These are phyloP conservation scores for Bagarius yarrelli DNA, from an alignment of 2,113 vertebrate species.

Conservation along the genomic window DNA sequence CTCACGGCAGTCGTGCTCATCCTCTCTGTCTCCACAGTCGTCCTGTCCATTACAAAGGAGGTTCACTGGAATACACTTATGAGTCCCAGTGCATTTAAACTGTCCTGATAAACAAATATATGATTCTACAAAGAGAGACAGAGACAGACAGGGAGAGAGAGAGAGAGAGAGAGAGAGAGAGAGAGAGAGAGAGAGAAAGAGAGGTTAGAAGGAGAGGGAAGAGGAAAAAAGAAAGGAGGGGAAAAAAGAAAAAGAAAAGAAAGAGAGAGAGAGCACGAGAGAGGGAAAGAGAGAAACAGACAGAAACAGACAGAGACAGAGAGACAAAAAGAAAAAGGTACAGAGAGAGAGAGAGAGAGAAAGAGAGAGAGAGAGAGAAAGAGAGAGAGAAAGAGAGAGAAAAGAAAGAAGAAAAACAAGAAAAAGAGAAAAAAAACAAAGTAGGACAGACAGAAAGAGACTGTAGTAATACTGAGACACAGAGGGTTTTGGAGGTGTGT, in stretches of 20 bases:
- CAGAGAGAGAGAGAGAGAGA: background rate
- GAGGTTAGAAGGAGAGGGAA: slow-evolving; percentile 21
- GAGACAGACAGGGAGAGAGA: slow-evolving; percentile 16
- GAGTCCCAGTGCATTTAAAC: slow-evolving; percentile 91
- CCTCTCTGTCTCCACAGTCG: slow-evolving; percentile 93
- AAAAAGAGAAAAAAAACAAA: too few species aligned
- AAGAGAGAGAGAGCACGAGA: too few species aligned
- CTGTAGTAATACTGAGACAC: too few species aligned
- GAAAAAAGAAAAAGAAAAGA: too few species aligned
- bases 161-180: slow-evolving; percentile 1
- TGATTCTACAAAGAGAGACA: slow-evolving; percentile 72
- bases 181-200: background rate
- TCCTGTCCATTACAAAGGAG: slow-evolving; percentile 95
- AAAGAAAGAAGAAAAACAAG: too few species aligned
- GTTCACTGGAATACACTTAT: slow-evolving; percentile 94
- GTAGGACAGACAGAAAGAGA: too few species aligned
- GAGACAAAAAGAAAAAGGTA: too few species aligned
- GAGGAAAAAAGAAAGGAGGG: too few species aligned
- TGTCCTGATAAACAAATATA: slow-evolving; percentile 94
- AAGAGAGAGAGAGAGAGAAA: background rate
- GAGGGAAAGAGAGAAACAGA: too few species aligned
- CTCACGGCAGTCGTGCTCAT: slow-evolving; percentile 96
- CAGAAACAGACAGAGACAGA: too few species aligned
- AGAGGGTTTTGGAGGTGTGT: too few species aligned
- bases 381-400: too few species aligned